A percentile compares a stretch with the other conserved stretches of the same genome.
Conservation (phyloP, 2,888 invertebrate genomes). For the Drosophila kambysellisi region DNA sequence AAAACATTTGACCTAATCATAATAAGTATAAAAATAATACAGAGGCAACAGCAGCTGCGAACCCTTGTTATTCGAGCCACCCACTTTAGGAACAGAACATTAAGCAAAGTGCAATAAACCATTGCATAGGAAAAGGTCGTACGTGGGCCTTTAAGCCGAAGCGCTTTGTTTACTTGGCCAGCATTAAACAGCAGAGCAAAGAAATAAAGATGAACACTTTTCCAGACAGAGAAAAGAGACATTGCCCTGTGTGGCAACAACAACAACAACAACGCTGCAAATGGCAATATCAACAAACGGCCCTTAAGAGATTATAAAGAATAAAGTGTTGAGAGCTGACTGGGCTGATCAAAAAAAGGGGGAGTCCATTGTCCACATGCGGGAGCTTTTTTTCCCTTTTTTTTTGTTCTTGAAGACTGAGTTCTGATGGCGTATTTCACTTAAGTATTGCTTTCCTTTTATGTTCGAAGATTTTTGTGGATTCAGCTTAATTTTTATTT, state of each 20-base stretch:
- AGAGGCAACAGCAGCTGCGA: constrained; percentile 1
- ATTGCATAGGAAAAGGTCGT: constrained; percentile 21
- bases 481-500: constrained; percentile 29
- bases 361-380: constrained; percentile 15
- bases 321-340: constrained; percentile 31
- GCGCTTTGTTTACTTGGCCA: constrained; percentile 65
- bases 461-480: constrained; percentile 17
- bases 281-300: constrained; percentile 42
- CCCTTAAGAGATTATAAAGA: constrained; percentile 74
- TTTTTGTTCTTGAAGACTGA: constrained; percentile 23
- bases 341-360: constrained; percentile 1
- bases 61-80: constrained; percentile 21
- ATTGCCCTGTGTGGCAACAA: constrained; percentile 30
- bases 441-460: constrained; percentile 21
- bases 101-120: constrained; percentile 57
- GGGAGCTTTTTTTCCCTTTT: not conserved
- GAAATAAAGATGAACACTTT: constrained; percentile 7
- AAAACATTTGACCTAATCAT: constrained; percentile 5
- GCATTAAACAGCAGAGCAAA: constrained; percentile 15
- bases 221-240: constrained; percentile 25
- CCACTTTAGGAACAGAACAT: constrained; percentile 39
- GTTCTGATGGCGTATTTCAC: constrained; percentile 23
- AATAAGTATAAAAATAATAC: not conserved
- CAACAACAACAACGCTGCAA: not conserved
- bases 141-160: constrained; percentile 53